Base-by-base conservation (phyloP, 1,140 invertebrate species). In the Chironomus tepperi region DNA sequence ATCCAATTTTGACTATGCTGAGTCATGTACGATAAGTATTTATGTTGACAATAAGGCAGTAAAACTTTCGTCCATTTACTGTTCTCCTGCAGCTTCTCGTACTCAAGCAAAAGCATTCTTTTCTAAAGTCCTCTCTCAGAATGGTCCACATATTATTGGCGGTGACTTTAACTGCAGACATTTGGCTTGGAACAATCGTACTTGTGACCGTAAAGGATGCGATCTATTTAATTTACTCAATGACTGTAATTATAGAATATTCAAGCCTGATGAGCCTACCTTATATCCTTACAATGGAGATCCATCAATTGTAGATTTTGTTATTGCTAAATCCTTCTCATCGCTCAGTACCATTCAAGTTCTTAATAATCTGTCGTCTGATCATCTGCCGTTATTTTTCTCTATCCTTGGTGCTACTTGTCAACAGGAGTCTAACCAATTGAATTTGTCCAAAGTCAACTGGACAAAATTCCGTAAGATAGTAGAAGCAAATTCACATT, bases 121-220 rank as follows among this genome's bases (percentile, higher is more conserved):
- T 16, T 18, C 6, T 9, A 70, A 18, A 70, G 16, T 70, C 0
- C 65, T 70, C 19, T n/a, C n/a, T 19, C 6, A 18, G 15, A 16
- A 9, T 18, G 65, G 65, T 70, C 18, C 65, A 21, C 8, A 18
- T 15, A 18, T 70, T 16, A 70, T 70, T 70, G 65, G 15, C 19
- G 65, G 65, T 70, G 65, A 70, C 16, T 70, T 70, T 16, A 70
- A 70, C 18, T 15, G 15, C 16, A 70, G 19, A 18, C 65, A 70
- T n/a, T 57, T n/a, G 47, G 12, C 47, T 12, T 57, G 47, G 47
- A 57, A 57, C 47, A 57, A 57, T n/a, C 12, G 47, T n/a, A n/a
- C 47, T 19, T 9, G 18, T 18, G 18, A 19, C 3, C 19, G n/a
- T 15, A 70, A 70, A 19, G 65, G 65, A 18, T 18, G 2, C n/a